These are phyloP conservation scores for Atherinosoma microstoma DNA, from an alignment of 2,797 vertebrate species.

Conservation along the genomic window DNA sequence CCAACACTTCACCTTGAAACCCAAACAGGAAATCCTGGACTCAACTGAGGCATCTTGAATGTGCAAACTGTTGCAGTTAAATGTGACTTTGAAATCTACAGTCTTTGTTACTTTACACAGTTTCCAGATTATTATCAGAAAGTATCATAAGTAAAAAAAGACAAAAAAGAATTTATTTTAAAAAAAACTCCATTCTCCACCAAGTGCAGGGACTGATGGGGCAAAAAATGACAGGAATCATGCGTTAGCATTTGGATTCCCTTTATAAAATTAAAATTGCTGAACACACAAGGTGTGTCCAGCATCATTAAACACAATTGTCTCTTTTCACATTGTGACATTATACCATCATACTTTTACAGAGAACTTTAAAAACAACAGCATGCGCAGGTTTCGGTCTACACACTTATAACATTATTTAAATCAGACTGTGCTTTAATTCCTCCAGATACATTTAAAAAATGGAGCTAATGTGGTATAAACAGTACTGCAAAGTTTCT, in stretches of 20 bases:
- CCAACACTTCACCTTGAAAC: slow-evolving; percentile 85
- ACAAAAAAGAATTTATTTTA: neutral
- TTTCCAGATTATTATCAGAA: neutral
- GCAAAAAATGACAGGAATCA: neutral
- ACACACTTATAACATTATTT: neutral
- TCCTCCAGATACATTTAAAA: neutral
- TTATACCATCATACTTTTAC: neutral
- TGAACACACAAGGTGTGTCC: neutral
- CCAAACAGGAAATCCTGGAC: slow-evolving; percentile 92
- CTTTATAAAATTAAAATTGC: neutral
- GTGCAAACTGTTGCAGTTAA: neutral
- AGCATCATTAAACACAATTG: neutral
- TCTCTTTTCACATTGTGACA: neutral
- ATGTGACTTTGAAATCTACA: neutral
- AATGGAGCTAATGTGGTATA: neutral
- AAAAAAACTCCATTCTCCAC: neutral
- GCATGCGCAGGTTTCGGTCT: neutral
- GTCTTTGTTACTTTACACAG: neutral
- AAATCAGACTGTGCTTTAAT: neutral
- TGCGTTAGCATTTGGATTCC: neutral
- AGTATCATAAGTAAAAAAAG: neutral
- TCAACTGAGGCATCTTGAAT: slow-evolving; percentile 53
- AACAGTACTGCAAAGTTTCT: neutral
- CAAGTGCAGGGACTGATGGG: neutral
- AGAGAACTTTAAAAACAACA: neutral